phyloP scores from a whole-genome alignment of 2,888 invertebrate species.

The Theristus sp. region DNA sequence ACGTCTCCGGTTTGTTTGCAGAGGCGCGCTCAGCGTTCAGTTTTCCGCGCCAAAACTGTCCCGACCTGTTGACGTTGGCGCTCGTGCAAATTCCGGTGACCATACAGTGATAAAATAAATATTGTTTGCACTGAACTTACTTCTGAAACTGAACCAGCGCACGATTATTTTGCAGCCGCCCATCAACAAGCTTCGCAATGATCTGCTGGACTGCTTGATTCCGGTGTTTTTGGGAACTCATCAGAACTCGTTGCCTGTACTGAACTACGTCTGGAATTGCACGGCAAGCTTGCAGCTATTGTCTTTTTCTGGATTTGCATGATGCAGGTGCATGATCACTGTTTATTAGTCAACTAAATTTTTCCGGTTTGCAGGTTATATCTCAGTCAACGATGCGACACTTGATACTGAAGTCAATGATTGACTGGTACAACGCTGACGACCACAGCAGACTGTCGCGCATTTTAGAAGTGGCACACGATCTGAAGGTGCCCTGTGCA shows the following conservation, averaged over 20 bases:
- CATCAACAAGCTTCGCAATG: conserved; percentile 46
- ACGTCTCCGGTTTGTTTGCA: conserved; percentile 54
- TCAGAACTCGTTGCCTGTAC: conserved; percentile 82
- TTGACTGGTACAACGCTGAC: conserved; percentile 77
- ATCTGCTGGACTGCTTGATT: conserved; percentile 64
- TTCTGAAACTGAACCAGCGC: neutral
- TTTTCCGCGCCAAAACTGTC: conserved; percentile 73
- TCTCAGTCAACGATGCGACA: conserved; percentile 12
- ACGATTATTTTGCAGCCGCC: conserved; percentile 20
- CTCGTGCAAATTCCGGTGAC: conserved; percentile 64
- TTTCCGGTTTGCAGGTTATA: neutral
- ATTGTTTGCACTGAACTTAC: conserved; percentile 33
- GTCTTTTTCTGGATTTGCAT: conserved; percentile 7
- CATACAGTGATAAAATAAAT: too few relatives aligned
- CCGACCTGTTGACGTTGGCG: conserved; percentile 71
- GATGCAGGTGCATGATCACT: too few relatives aligned
- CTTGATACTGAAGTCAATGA: conserved; percentile 76
- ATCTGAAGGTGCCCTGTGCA: conserved; percentile 46
- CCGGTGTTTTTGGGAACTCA: conserved; percentile 85
- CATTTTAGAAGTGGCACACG: conserved; percentile 89
- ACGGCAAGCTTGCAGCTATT: too few relatives aligned
- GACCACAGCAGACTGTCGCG: conserved; percentile 81
- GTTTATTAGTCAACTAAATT: neutral
- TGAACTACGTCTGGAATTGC: conserved; percentile 87
- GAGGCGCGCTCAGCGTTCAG: conserved; percentile 73